phyloP scores from a whole-genome alignment of 1,140 invertebrate species.

The Heterodera schachtii region DNA sequence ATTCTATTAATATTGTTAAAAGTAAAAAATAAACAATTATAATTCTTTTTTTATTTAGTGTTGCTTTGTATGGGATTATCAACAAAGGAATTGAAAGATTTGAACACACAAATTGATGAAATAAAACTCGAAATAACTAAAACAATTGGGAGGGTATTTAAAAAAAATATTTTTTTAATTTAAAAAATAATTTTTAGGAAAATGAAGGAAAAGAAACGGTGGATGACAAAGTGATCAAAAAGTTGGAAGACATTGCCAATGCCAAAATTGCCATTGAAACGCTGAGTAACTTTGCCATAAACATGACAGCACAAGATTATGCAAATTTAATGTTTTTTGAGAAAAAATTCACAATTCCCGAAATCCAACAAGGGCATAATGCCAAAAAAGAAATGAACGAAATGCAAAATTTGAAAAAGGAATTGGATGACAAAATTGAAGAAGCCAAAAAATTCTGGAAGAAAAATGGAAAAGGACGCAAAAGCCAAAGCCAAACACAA shows the following conservation, averaged over 20 bases:
- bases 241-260: not conserved
- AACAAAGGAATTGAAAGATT: no score
- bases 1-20: no score
- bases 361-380: not conserved
- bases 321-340: not conserved
- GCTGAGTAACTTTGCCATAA: not conserved
- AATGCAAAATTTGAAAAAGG: not conserved
- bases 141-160: no score
- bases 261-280: not conserved
- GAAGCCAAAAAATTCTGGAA: not conserved
- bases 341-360: not conserved
- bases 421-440: not conserved
- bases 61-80: no score
- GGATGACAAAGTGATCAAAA: not conserved
- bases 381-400: not conserved
- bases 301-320: not conserved
- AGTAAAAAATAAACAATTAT: no score
- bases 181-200: no score
- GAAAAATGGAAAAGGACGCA: not conserved
- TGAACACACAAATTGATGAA: no score
- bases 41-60: no score
- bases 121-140: no score
- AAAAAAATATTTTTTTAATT: no score
- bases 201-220: not conserved
- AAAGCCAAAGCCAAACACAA: no score